phyloP scores from a whole-genome alignment of 23 tunicate species.

The Halocynthia aurantium region DNA sequence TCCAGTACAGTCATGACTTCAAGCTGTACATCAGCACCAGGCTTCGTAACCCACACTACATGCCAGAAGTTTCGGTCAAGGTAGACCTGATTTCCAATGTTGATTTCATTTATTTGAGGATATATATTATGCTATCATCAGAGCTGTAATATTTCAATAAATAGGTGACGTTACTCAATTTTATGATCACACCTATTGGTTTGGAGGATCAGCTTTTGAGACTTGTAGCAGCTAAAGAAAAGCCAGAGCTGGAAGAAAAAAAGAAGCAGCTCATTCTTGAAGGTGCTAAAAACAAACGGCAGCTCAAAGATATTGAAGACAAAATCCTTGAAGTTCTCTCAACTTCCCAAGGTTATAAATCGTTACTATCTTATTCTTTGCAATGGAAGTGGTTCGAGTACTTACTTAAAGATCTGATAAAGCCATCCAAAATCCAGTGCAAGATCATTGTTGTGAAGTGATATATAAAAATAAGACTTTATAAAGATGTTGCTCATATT shows the following conservation, averaged over 20 bases:
- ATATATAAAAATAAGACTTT: constrained; percentile 1
- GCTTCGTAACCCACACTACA: constrained; percentile 75
- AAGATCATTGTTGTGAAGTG: too few relatives aligned
- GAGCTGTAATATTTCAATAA: background rate
- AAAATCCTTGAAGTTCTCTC: constrained; percentile 78
- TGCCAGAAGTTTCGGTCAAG: constrained; percentile 88
- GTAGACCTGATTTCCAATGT: constrained; percentile 9
- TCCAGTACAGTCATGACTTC: constrained; percentile 88
- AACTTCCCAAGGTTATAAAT: constrained; percentile 14
- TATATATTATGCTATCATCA: background rate
- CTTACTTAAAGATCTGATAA: too few relatives aligned
- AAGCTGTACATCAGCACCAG: constrained; percentile 81
- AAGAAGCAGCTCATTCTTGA: constrained; percentile 73
- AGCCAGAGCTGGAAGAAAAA: constrained; percentile 76
- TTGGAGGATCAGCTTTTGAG: constrained; percentile 78
- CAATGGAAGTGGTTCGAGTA: too few relatives aligned
- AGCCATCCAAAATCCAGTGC: too few relatives aligned
- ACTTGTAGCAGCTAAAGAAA: constrained; percentile 84
- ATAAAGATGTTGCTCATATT: too few relatives aligned
- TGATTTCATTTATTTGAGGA: background rate
- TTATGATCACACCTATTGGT: constrained; percentile 83
- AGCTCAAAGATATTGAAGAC: constrained; percentile 82
- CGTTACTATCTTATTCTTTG: too few relatives aligned
- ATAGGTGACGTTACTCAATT: constrained; percentile 76
- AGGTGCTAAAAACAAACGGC: constrained; percentile 75